Conservation (phyloP, 2,888 invertebrate species). For the Dolomedes plantarius region DNA sequence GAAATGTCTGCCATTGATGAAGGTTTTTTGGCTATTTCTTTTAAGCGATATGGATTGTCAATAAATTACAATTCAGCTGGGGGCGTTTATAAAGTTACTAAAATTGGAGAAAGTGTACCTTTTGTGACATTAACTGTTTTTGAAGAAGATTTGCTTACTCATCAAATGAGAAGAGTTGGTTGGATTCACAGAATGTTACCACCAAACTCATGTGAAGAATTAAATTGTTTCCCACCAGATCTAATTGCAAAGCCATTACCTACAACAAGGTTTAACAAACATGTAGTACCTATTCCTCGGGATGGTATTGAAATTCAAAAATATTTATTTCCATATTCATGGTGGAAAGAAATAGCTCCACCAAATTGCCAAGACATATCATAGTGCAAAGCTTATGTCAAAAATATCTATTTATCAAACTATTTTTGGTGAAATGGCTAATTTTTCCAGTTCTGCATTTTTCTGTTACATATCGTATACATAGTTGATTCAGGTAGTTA, state of each 20-base stretch:
- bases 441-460: too few species aligned
- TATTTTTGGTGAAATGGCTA: too few species aligned
- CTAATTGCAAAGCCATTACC: conserved; percentile 79
- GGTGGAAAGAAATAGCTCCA: conserved; percentile 90
- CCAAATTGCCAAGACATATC: conserved; percentile 82
- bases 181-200: conserved; percentile 80
- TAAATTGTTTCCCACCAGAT: conserved; percentile 80
- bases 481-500: too few species aligned
- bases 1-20: conserved; percentile 77
- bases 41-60: conserved; percentile 78
- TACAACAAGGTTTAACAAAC: conserved; percentile 76
- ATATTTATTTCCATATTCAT: conserved; percentile 80
- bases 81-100: conserved; percentile 78
- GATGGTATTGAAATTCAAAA: conserved; percentile 81
- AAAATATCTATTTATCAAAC: too few species aligned
- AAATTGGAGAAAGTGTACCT: conserved; percentile 73
- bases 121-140: conserved; percentile 79
- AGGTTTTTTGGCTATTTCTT: conserved; percentile 78
- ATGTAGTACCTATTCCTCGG: conserved; percentile 78
- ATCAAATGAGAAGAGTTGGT: conserved; percentile 79
- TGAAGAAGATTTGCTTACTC: conserved; percentile 78
- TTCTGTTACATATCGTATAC: too few species aligned
- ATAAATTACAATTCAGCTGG: conserved; percentile 79
- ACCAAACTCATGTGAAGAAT: conserved; percentile 79
- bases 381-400: conserved; percentile 79